Evolutionary conservation across 2,888 invertebrate species (phyloP).

Genomic region (Eurytoma adleriae): DNA sequence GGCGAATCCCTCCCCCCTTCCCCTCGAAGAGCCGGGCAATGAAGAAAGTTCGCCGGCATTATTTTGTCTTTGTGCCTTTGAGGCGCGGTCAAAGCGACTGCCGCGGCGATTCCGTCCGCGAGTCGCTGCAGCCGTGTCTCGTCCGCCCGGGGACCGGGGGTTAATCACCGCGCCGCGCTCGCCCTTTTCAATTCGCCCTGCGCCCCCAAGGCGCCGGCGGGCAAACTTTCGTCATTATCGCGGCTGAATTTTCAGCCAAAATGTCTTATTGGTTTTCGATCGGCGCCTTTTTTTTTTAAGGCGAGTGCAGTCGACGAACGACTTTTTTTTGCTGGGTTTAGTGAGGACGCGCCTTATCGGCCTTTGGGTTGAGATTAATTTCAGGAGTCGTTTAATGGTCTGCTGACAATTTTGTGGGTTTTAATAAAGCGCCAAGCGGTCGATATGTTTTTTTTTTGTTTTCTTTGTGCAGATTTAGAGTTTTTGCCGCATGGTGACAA

Average conservation of each 20-base stretch:
- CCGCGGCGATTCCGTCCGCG: background rate
- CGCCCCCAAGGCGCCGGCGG: background rate
- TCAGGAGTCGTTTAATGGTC: no score
- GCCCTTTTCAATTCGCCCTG: slow-evolving; percentile 37
- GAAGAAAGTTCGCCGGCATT: slow-evolving; percentile 38
- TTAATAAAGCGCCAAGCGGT: no score
- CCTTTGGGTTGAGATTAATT: no score
- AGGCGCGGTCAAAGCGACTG: background rate
- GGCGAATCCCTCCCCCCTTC: background rate
- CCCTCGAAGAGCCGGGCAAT: background rate
- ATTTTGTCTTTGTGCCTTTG: slow-evolving; percentile 36
- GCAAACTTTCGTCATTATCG: slow-evolving; percentile 59
- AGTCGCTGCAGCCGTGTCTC: slow-evolving; percentile 10
- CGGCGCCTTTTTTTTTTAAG: background rate
- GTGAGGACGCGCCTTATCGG: background rate
- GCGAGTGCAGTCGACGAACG: background rate
- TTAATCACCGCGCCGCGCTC: slow-evolving; percentile 16
- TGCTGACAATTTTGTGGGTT: no score
- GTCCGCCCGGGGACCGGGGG: background rate
- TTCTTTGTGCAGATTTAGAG: no score
- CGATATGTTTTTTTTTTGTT: no score
- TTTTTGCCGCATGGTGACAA: no score
- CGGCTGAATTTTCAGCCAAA: slow-evolving; percentile 28
- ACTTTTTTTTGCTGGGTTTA: background rate
- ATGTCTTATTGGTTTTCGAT: slow-evolving; percentile 40